These are phyloP conservation scores for silkworm (Bombyx mori) DNA, from an alignment of 1,140 invertebrate species.

Conservation along the genomic window DNA sequence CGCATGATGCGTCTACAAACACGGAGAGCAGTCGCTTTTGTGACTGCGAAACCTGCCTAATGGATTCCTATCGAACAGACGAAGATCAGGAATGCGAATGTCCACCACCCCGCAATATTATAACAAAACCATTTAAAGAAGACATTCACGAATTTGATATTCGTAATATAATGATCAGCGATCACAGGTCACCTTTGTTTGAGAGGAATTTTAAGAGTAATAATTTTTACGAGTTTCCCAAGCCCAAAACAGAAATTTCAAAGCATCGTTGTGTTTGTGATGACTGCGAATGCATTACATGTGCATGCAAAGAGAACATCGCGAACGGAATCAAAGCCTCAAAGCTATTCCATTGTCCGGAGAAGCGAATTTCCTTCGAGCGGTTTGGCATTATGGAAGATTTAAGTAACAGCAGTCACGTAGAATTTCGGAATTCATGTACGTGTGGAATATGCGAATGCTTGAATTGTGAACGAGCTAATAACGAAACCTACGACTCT, in stretches of 20 bases:
- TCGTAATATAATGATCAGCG: constrained; percentile 10
- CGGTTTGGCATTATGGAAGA: background rate
- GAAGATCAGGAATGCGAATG: constrained; percentile 24
- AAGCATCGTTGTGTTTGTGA: constrained; percentile 14
- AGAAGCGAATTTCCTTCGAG: no score
- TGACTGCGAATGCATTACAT: constrained; percentile 28
- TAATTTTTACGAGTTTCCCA: no score
- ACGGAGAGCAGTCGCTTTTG: constrained; percentile 20
- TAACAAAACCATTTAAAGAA: constrained; percentile 27
- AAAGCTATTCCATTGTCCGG: constrained; percentile 1
- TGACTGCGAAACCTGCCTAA: constrained; percentile 26
- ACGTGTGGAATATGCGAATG: constrained; percentile 24
- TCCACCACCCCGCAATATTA: constrained; percentile 18
- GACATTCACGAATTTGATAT: constrained; percentile 32
- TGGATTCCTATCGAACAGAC: constrained; percentile 19
- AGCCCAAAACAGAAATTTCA: background rate
- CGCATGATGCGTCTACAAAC: constrained; percentile 25
- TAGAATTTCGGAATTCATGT: constrained; percentile 5
- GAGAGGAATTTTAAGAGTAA: no score
- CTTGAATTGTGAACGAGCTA: constrained; percentile 19
- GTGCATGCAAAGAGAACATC: constrained; percentile 18
- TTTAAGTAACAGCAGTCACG: constrained; percentile 10
- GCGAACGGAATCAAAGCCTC: constrained; percentile 10
- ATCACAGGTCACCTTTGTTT: no score
- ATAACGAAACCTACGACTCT: background rate